Evolutionary conservation across 2,113 vertebrate species (phyloP), one percentile per base, ranked within the genome.

Genomic region (Eptesicus fuscus): DNA sequence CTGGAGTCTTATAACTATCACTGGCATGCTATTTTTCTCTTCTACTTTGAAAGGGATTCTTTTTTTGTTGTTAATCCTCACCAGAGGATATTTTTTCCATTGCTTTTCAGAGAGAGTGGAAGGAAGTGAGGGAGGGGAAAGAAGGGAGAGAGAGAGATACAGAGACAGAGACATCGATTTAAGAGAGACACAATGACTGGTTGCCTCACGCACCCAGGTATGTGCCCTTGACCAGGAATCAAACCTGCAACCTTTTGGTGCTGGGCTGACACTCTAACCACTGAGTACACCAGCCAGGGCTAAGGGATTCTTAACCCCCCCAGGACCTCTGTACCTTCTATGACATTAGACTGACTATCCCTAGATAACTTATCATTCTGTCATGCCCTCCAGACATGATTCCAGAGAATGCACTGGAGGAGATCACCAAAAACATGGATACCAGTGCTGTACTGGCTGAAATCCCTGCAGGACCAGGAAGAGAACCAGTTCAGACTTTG

Each of bases 351-450:
- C 30, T 80, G 35, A 67, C 12, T 92, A 4, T 63, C 22, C 61
- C 11, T 92, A 32, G 2, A 2, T 88, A 83, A 95, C 40, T 83
- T 78, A 20, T 40, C 14, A 56, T 79, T 93, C 47, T 4, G 12
- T 92, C 67, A n/a, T 89, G 47, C 40, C 22, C 2, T 13, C 59
- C 53, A 96, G 99, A 99, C 96, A 99, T 99, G 99, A 99, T 99
- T 97, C 99, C 99, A 96, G 99, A 99, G 98, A 99, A 99, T 9
- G 99, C 99, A 96, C 98, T 99, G 96, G 99, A 99, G 97, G 99
- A 99, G 97, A 99, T 99, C 98, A 99, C 99, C 28, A 99, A 99
- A 98, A 99, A 99, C 98, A 99, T 99, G 82, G 99, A 99, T 91
- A 99, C 99, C 82, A 99, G 98, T 30, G 98, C 99, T 8, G 99